Evolutionary conservation across 2,797 vertebrate genomes (phyloP), one percentile per base, ranked within the genome.

Genomic region (Lophotriccus pileatus): DNA sequence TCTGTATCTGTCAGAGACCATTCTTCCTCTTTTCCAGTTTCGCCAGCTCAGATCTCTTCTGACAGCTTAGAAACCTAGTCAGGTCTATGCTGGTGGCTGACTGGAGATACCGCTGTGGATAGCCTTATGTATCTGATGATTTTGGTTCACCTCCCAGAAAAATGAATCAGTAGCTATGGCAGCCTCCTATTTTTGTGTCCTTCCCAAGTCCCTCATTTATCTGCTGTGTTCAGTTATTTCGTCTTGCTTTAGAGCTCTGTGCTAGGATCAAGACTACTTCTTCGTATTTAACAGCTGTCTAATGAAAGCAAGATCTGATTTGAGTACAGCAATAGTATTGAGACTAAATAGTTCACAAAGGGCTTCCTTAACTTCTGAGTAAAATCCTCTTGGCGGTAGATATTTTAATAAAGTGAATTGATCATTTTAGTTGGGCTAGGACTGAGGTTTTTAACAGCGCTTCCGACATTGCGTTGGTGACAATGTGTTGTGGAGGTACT

Each of bases 81-180:
- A 36, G 27, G 20, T 78, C 32, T 73, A 0, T 24, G 17, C 18
- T 79, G 59, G 50, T 73, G 37, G 11, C 59, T 89, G 59, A 63
- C 19, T 39, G 32, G 47, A 81, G 58, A 18, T 67, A 25, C 16
- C 19, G 5, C 53, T 59, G 8, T 27, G 19, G 36, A 8, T 28
- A 81, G 47, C 6, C 14, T 75, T 72, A 21, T 28, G 10, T 56
- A 30, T 59, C 37, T 69, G 36, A 66, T 59, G n/a, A 4, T 1
- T 81, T 92, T 83, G 23, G 9, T 70, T 90, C 47, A 69, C 16
- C 10, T 67, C 78, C 27, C 30, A 64, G 80, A 67, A 87, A 90
- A 82, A 81, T 12, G 6, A 46, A 67, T 41, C 0, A 0, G 11
- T 53, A 68, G 13, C 63, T 81, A 73, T 0, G 0, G 30, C 32